phyloP scores from a whole-genome alignment of 2,113 vertebrate genomes.

The Oncorhynchus kisutch region DNA sequence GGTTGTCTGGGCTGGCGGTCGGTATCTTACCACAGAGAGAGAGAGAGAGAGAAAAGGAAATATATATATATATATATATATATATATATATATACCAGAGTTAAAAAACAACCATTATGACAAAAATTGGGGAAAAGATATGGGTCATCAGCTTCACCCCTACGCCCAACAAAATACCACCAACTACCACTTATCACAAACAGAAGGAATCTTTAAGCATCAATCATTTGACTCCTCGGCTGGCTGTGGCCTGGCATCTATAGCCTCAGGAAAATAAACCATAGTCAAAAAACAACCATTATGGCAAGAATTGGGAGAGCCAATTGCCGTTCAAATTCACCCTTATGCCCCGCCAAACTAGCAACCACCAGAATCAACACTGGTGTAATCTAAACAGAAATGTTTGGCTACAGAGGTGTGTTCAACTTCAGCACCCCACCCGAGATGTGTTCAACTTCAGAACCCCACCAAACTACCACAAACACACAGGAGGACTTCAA shows the following conservation, averaged over 20 bases:
- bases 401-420: conserved; percentile 22
- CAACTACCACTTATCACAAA: conserved; percentile 27
- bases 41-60: conserved; percentile 14
- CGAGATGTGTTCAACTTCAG: no score
- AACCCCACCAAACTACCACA: conserved; percentile 4
- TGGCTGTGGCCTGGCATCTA: background rate
- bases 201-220: no score
- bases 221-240: no score
- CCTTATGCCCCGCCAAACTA: conserved; percentile 43
- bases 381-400: conserved; percentile 46
- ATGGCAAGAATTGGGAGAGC: conserved; percentile 27
- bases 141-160: conserved; percentile 58
- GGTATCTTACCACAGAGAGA: conserved; percentile 42
- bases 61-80: no score
- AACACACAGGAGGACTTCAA: conserved; percentile 28
- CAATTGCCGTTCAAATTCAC: conserved; percentile 53
- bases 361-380: conserved; percentile 29
- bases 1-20: conserved; percentile 30
- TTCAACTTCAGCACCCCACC: background rate
- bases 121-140: conserved; percentile 42
- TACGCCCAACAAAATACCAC: conserved; percentile 38
- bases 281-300: conserved; percentile 65
- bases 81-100: background rate
- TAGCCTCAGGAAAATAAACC: background rate
- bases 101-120: conserved; percentile 67